Evolutionary conservation across 1,140 invertebrate genomes (phyloP), one percentile per base, ranked within the genome.

Genomic region (Globodera rostochiensis): DNA sequence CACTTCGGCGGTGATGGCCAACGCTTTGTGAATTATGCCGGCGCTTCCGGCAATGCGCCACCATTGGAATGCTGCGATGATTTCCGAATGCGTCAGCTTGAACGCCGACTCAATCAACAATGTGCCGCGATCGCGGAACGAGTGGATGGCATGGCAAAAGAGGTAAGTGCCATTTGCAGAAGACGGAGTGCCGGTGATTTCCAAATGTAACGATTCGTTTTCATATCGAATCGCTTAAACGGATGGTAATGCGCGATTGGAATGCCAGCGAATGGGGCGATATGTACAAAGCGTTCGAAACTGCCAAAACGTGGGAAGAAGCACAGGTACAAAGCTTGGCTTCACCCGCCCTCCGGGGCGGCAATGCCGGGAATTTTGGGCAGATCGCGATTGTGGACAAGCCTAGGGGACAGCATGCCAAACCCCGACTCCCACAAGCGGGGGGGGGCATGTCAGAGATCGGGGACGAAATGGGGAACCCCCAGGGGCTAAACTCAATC

Each of bases 251-350:
- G 64, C 57, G 71, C 19, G 81, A 82, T 36, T 82, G 81, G 81
- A 84, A 76, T 71, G 64, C 21, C 46, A 73, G 79, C 25, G 82
- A 77, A 25, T 84, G 50, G 13, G 81, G 81, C 15, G 57, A 50
- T 49, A 49, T 82, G 47, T 82, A 82, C 82, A 82, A 82, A 74
- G 74, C 82, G 47, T 82, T 82, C 82, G 83, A 25, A 46, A 70
- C 67, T 21, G 49, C 80, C 13, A 81, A 81, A 57, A 82, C 25
- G 9, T 82, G 81, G 81, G 81, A 82, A 82, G 81, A 82, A 71
- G 81, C 81, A 7, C 49, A 79, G 74, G 77, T 73, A 79, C 47
- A 45, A 19, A 45, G 70, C 45, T 25, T n/a, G 57, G 50, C 53
- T 73, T 2, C 74, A 13, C 19, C 45, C n/a, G n/a, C 6, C 45